Base-by-base conservation (phyloP, 1,140 invertebrate genomes). In the Aphidius gifuensis region DNA sequence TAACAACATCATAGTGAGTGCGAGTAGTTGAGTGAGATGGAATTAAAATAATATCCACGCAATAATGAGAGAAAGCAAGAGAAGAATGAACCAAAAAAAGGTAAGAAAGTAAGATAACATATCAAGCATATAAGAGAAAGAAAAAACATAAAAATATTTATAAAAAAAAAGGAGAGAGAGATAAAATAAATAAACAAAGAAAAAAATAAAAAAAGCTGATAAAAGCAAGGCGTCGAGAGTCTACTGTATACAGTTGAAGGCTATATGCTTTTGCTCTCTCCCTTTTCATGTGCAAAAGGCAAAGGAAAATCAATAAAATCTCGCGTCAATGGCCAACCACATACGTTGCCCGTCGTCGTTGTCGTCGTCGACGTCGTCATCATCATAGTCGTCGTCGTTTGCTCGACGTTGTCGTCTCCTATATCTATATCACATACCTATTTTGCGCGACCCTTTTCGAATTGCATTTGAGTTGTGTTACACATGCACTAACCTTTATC, bases 281-380 rank as follows among this genome's bases (percentile, higher is more conserved):
- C 53, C n/a, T n/a, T 16, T n/a, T 39, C 50, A 5, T 44, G 43
- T 11, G 5, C 53, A 55, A 55, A 55, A 55, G 53, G 53, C 53
- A 55, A 55, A 55, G 53, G 53, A 55, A 55, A 55, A 55, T 55
- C 53, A 55, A 55, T 55, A 55, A 55, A 55, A 55, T 55, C 53
- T 55, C 53, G 53, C 53, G 53, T 55, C 53, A 55, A 55, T 55
- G 53, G 53, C 53, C 53, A 55, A 55, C 53, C 53, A 55, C 53
- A 55, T 55, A 55, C 53, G 53, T 55, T 55, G 39, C 53, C 53
- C 53, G 53, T 55, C 53, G 40, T 55, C 39, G 53, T 55, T 40
- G 23, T 23, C 3, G 23, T 23, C 23, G 23, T 32, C 23, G 4
- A 32, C 23, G 23, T 32, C 23, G 23, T 32, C 23, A 32, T 32